These are phyloP conservation scores for Pectinophora gossypiella DNA, from an alignment of 1,140 invertebrate species.

Conservation along the genomic window DNA sequence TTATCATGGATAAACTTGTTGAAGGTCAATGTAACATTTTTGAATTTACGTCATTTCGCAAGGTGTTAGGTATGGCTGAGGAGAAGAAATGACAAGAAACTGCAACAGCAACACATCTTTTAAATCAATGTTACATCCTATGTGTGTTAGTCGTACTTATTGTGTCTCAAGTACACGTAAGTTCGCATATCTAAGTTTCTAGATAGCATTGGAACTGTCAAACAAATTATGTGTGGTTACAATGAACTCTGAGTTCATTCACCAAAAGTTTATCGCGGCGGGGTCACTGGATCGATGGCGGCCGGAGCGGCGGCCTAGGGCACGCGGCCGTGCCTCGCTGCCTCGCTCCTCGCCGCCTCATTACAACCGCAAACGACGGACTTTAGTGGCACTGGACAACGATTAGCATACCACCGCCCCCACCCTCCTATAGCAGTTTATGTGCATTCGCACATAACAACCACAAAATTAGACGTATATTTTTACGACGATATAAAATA, in stretches of 20 bases:
- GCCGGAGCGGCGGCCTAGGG: neutral
- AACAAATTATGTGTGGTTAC: neutral
- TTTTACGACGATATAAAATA: constrained; percentile 33
- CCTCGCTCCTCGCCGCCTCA: constrained; percentile 14
- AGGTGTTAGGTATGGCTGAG: too few species aligned
- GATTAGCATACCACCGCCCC: constrained; percentile 36
- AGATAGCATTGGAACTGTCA: neutral
- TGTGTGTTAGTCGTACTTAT: too few species aligned
- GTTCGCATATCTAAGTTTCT: too few species aligned
- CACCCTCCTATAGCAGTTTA: constrained; percentile 8
- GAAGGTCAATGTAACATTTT: too few species aligned
- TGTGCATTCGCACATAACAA: constrained; percentile 24
- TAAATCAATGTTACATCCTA: too few species aligned
- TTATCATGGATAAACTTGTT: too few species aligned
- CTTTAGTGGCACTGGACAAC: constrained; percentile 25
- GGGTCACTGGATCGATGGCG: constrained; percentile 20
- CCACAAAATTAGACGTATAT: constrained; percentile 26
- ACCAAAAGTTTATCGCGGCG: constrained; percentile 1
- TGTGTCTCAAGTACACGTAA: too few species aligned
- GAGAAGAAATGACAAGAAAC: too few species aligned
- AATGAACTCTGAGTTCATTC: neutral
- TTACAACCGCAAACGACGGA: constrained; percentile 34
- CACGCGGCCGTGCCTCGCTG: too few species aligned
- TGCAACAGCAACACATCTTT: too few species aligned
- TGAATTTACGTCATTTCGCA: too few species aligned